Evolutionary conservation across 2,113 vertebrate species (phyloP).

Genomic region (Collichthys lucidus): DNA sequence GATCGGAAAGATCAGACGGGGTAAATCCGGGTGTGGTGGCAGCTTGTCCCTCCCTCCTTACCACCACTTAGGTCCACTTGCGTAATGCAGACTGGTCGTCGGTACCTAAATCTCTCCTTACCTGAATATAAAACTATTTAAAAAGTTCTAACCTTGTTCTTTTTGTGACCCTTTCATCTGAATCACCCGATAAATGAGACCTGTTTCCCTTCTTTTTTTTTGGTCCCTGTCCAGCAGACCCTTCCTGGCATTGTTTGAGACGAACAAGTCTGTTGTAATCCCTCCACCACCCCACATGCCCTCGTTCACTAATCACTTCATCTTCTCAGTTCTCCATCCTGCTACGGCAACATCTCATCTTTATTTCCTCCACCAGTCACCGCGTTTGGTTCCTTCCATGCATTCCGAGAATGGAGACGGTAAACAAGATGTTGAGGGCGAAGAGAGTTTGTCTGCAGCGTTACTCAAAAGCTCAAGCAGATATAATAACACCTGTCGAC

Average conservation of each 20-base stretch:
- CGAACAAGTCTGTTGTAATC: slow-evolving; percentile 12
- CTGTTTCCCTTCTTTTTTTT: background rate
- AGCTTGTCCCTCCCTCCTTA: too few species aligned
- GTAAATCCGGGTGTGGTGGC: too few species aligned
- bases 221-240: background rate
- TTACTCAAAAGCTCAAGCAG: background rate
- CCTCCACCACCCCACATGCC: background rate
- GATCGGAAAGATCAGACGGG: too few species aligned
- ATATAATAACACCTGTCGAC: background rate
- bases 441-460: background rate
- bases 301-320: background rate
- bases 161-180: background rate
- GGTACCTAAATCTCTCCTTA: too few species aligned
- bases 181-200: background rate
- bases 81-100: too few species aligned
- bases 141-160: too few species aligned
- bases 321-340: background rate
- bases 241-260: slow-evolving; percentile 4
- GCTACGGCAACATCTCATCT: slow-evolving; percentile 16
- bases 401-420: background rate
- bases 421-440: background rate
- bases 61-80: too few species aligned
- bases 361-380: background rate
- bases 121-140: too few species aligned
- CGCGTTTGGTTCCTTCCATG: background rate